These are phyloP conservation scores for Drosophila baimaii DNA, from an alignment of 1,140 invertebrate genomes.

Conservation along the genomic window DNA sequence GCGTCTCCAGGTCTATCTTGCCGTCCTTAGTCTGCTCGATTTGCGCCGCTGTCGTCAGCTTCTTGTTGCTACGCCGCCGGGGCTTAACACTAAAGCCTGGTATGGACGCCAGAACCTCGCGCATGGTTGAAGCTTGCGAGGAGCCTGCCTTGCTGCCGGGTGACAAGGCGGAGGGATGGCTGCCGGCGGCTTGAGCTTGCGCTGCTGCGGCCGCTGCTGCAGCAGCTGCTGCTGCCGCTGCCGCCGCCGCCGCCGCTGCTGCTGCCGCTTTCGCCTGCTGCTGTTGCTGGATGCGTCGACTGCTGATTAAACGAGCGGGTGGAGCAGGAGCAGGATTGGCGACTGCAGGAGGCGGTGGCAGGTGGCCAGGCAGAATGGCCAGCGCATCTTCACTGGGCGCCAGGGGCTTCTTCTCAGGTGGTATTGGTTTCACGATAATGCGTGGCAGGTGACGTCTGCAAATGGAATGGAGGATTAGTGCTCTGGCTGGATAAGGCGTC, in stretches of 20 bases:
- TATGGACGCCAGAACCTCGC: constrained; percentile 94
- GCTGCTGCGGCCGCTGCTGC: constrained; percentile 55
- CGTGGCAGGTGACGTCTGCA: constrained; percentile 80
- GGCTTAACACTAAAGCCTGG: constrained; percentile 95
- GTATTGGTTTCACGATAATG: constrained; percentile 82
- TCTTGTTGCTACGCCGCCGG: constrained; percentile 90
- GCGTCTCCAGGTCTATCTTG: constrained; percentile 97
- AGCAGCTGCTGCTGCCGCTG: constrained; percentile 52
- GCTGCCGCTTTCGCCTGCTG: constrained; percentile 77
- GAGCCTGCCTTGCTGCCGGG: constrained; percentile 58
- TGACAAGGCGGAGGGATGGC: constrained; percentile 38
- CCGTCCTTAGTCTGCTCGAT: constrained; percentile 96
- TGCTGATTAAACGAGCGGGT: constrained; percentile 68
- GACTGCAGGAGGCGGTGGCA: constrained; percentile 18
- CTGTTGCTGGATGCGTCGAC: constrained; percentile 79
- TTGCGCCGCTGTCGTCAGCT: constrained; percentile 95
- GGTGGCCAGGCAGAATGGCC: constrained; percentile 26
- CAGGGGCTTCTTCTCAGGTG: constrained; percentile 77
- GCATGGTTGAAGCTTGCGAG: constrained; percentile 89
- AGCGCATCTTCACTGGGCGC: constrained; percentile 56
- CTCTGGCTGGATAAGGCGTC: not conserved
- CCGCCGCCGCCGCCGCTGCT: constrained; percentile 60
- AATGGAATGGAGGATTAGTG: not conserved
- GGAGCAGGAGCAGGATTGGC: constrained; percentile 40
- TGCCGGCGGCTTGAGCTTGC: constrained; percentile 24